Percentiles rank a stretch among this genome's conserved stretches.
phyloP scores from a whole-genome alignment of 2,888 invertebrate species.

The Pycnomerus fuliginosus region DNA sequence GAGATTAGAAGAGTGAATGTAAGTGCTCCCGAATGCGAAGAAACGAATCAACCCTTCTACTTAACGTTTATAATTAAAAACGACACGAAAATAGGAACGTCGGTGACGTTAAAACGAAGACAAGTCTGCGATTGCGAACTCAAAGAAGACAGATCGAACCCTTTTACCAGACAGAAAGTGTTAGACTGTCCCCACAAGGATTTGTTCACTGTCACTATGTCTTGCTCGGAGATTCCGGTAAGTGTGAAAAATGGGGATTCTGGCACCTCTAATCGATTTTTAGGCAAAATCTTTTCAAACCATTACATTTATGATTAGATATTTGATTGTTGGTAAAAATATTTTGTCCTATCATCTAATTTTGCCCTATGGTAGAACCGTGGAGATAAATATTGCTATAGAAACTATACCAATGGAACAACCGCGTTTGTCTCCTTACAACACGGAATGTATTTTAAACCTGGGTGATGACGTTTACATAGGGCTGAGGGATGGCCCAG shows the following conservation, averaged over 20 bases:
- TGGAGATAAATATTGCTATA: conserved; percentile 43
- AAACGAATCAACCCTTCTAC: conserved; percentile 36
- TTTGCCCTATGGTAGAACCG: conserved; percentile 44
- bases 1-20: conserved; percentile 35
- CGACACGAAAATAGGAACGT: conserved; percentile 34
- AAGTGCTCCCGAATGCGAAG: conserved; percentile 41
- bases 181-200: conserved; percentile 48
- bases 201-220: conserved; percentile 36
- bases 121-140: conserved; percentile 46
- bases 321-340: conserved; percentile 38
- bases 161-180: conserved; percentile 38
- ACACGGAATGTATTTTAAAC: conserved; percentile 25
- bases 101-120: conserved; percentile 41
- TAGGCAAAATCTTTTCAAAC: conserved; percentile 32
- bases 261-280: conserved; percentile 19
- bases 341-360: conserved; percentile 46
- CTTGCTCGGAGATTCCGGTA: no score
- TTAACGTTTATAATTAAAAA: conserved; percentile 45
- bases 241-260: no score
- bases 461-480: conserved; percentile 42
- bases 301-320: conserved; percentile 44
- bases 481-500: conserved; percentile 40
- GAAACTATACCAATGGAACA: conserved; percentile 28
- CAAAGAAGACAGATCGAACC: conserved; percentile 31
- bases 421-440: conserved; percentile 27